phyloP scores from a whole-genome alignment of 2,888 invertebrate species.

The Poecilobothrus nobilitatus region DNA sequence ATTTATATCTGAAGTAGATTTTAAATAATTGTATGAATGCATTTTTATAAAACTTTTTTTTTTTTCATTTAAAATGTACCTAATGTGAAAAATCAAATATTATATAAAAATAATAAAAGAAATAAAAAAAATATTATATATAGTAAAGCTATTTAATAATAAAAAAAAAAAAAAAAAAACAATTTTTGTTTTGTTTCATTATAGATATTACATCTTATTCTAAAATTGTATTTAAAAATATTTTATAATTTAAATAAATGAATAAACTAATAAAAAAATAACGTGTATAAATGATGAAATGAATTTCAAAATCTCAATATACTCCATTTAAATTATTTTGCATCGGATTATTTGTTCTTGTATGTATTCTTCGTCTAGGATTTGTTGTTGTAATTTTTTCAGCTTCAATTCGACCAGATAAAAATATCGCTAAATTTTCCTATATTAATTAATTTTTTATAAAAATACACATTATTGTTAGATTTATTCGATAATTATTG shows the following conservation, averaged over 20 bases:
- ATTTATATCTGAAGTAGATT: too few species aligned
- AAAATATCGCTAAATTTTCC: constrained; percentile 57
- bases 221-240: not conserved
- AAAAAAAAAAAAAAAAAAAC: too few species aligned
- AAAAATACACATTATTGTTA: not conserved
- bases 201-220: not conserved
- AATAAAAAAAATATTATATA: too few species aligned
- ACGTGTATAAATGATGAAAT: not conserved
- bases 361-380: constrained; percentile 42
- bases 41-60: too few species aligned
- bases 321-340: constrained; percentile 44
- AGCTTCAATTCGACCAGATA: constrained; percentile 58
- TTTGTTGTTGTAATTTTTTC: constrained; percentile 49
- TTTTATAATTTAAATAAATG: constrained; percentile 4
- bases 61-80: too few species aligned
- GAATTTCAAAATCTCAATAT: constrained; percentile 28
- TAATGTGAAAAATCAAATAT: too few species aligned
- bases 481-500: too few species aligned
- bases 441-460: constrained; percentile 31
- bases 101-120: too few species aligned
- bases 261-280: constrained; percentile 1
- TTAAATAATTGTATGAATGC: too few species aligned
- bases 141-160: too few species aligned
- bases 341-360: constrained; percentile 33
- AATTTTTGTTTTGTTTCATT: too few species aligned